phyloP scores from a whole-genome alignment of 2,113 vertebrate genomes.

The Macaca mulatta region DNA sequence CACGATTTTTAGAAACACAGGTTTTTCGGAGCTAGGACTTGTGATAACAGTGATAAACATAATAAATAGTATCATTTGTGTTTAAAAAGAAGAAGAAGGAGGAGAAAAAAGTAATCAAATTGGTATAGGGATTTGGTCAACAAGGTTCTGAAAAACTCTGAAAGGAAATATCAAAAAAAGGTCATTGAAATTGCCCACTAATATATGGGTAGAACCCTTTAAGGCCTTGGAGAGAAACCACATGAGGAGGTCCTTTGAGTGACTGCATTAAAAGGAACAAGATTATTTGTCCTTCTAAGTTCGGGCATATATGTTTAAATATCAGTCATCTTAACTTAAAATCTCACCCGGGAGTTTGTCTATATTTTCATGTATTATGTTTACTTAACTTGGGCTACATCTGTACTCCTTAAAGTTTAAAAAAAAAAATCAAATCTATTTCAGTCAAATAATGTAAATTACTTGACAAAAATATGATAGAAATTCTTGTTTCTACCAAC shows the following conservation, averaged over 20 bases:
- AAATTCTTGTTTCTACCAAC: not conserved
- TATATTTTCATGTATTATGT: not conserved
- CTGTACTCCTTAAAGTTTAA: not conserved
- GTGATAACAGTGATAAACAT: not conserved
- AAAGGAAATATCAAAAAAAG: not conserved
- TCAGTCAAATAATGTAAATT: not conserved
- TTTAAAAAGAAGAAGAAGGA: not conserved
- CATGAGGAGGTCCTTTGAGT: not conserved
- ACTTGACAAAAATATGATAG: not conserved
- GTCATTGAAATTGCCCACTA: not conserved
- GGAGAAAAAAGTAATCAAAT: not conserved
- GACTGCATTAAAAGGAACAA: not conserved
- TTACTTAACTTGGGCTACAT: not conserved
- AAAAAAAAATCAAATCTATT: not conserved
- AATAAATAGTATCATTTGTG: not conserved
- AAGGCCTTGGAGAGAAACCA: not conserved
- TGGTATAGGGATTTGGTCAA: not conserved
- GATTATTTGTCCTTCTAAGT: not conserved
- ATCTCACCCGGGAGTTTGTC: not conserved
- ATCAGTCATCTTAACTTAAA: not conserved
- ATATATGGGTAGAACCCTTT: not conserved
- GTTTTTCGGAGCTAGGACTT: constrained; percentile 4
- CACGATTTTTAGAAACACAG: constrained; percentile 2
- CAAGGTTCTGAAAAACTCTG: not conserved
- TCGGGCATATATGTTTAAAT: not conserved